These are phyloP conservation scores for Cylindroiulus punctatus DNA, from an alignment of 2,888 invertebrate genomes.

Conservation along the genomic window DNA sequence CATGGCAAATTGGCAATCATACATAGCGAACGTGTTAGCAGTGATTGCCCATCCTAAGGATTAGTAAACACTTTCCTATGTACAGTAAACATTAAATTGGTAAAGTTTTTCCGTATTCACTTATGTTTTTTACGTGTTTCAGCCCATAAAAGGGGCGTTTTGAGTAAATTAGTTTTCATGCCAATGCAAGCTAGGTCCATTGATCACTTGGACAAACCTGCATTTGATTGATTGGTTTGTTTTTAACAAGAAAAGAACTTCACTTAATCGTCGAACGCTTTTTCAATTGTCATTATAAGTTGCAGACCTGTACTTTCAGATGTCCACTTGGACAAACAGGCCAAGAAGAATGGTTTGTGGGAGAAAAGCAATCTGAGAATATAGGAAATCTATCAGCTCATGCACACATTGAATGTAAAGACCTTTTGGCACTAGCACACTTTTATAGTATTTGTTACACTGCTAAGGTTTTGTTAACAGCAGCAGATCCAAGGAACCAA, in stretches of 20 bases:
- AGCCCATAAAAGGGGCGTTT: too few species aligned
- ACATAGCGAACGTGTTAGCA: too few species aligned
- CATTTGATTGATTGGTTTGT: background rate
- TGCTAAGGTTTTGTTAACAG: background rate
- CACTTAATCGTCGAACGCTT: background rate
- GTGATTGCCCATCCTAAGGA: too few species aligned
- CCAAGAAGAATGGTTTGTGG: background rate
- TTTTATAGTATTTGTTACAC: constrained; percentile 4
- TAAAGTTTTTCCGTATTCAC: too few species aligned
- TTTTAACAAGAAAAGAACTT: background rate
- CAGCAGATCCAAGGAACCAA: background rate
- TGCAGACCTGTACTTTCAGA: background rate
- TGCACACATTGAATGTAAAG: background rate
- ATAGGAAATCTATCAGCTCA: constrained; percentile 4
- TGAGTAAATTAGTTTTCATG: too few species aligned
- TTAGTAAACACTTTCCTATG: too few species aligned
- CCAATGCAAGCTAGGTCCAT: background rate
- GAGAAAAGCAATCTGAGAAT: background rate
- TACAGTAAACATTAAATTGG: too few species aligned
- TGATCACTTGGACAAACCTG: background rate
- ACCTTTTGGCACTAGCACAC: background rate
- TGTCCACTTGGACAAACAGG: background rate
- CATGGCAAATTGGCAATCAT: too few species aligned
- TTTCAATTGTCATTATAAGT: background rate
- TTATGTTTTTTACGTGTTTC: too few species aligned